Base-by-base conservation (phyloP, 2,888 invertebrate species). In the Iphiclides podalirius region DNA sequence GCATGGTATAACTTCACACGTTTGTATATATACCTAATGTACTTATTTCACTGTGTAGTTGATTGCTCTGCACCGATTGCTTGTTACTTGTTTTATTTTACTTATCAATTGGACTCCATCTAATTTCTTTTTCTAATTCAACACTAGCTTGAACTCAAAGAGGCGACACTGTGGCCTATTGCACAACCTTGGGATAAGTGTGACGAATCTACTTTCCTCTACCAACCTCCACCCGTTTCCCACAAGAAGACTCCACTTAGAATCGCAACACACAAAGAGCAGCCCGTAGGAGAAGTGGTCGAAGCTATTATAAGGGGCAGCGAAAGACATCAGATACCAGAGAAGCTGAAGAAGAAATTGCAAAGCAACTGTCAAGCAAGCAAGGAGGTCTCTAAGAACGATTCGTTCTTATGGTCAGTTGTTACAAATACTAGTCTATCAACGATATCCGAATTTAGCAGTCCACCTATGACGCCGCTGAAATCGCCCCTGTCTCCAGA, bases 61-160 rank as follows among this genome's bases (percentile, higher is more conserved):
- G 12, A 23, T 35, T 51, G 28, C 44, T 47, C 36, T 33, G 41
- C 47, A 37, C 23, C n/a, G 26, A 50, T 48, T 58, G 46, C 45
- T 49, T 50, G 51, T 44, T 31, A 31, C 4, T 31, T 59, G 37
- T 12, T 51, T 54, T 38, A 57, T 51, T 53, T 55, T 55, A 55
- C 53, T 53, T 44, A 3, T n/a, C 31, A 8, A 26, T 59, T 55
- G 47, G 48, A 47, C 49, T 55, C 47, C 38, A 54, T 54, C 43
- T 59, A 60, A 61, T 63, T 61, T 58, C 51, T 63, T 59, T 70
- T 70, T 65, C 68, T 75, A 71, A 72, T 71, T 62, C 67, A 75
- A 62, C 53, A 76, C 63, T 79, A 87, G 86, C 84, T 88, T 79
- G 87, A 86, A 79, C 75, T 74, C 26, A 82, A 76, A 57, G 76